A percentile compares a stretch with the other conserved stretches of the same genome.
Conservation (phyloP, 2,888 invertebrate species). For the Idaea biselata region DNA sequence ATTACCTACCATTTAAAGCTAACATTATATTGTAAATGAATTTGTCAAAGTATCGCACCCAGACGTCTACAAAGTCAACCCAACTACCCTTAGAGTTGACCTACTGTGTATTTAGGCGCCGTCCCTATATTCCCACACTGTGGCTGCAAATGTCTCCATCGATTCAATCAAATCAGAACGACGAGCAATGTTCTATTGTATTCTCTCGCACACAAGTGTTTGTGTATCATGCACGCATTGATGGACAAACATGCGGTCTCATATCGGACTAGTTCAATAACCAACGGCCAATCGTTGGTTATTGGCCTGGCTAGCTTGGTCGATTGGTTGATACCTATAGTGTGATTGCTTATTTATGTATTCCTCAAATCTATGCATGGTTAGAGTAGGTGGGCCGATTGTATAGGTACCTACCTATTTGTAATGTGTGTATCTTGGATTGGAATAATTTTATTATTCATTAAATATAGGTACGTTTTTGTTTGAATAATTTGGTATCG, state of each 20-base stretch:
- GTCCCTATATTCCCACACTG: slow-evolving; percentile 8
- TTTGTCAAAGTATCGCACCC: not conserved
- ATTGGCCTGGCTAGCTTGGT: slow-evolving; percentile 11
- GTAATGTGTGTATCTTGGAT: too few relatives aligned
- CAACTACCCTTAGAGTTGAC: not conserved
- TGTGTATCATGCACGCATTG: not conserved
- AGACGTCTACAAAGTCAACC: slow-evolving; percentile 10
- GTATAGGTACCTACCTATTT: too few relatives aligned
- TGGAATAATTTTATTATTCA: too few relatives aligned
- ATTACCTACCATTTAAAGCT: too few relatives aligned
- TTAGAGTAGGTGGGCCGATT: too few relatives aligned
- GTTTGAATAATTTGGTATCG: too few relatives aligned
- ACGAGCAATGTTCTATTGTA: slow-evolving; percentile 16
- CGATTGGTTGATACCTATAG: slow-evolving; percentile 12
- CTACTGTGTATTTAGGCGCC: slow-evolving; percentile 10
- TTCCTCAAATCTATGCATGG: too few relatives aligned
- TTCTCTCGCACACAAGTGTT: not conserved
- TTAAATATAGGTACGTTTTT: too few relatives aligned
- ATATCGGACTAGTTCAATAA: slow-evolving; percentile 2
- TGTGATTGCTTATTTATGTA: not conserved
- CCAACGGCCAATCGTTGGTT: slow-evolving; percentile 2
- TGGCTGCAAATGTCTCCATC: slow-evolving; percentile 37
- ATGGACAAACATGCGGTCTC: slow-evolving; percentile 16
- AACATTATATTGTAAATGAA: too few relatives aligned
- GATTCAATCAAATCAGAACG: slow-evolving; percentile 38